Percentiles rank a stretch among this genome's conserved stretches.
Conservation (phyloP, 2,888 invertebrate genomes). For the Heliconius ethilla region DNA sequence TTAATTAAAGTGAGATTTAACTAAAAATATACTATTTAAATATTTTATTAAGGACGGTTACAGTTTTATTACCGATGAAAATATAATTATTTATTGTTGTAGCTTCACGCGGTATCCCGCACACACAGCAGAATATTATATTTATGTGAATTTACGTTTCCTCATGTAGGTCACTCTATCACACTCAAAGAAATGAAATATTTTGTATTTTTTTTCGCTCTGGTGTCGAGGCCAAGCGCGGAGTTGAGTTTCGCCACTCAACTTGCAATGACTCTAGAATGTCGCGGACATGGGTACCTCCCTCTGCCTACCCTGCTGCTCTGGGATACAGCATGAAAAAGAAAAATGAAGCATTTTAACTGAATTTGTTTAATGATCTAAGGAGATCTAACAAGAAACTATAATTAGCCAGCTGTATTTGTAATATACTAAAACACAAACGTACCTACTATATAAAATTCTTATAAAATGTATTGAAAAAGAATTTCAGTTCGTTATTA, state of each 20-base stretch:
- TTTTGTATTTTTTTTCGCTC: too few relatives aligned
- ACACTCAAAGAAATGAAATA: too few relatives aligned
- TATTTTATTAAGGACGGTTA: not conserved
- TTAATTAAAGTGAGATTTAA: not conserved
- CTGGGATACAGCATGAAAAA: too few relatives aligned
- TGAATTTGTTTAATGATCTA: not conserved
- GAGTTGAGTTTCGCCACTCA: too few relatives aligned
- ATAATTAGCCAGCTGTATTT: not conserved
- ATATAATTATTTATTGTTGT: not conserved
- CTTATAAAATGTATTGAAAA: constrained; percentile 26
- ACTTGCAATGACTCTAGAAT: too few relatives aligned
- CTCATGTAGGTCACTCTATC: too few relatives aligned
- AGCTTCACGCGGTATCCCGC: too few relatives aligned
- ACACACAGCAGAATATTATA: not conserved
- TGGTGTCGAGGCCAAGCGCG: too few relatives aligned
- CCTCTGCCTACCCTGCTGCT: too few relatives aligned
- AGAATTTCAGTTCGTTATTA: constrained; percentile 35
- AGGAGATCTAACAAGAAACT: not conserved
- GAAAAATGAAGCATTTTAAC: not conserved
- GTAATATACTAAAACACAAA: not conserved
- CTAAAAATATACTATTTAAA: not conserved
- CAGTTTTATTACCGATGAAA: not conserved
- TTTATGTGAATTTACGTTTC: not conserved
- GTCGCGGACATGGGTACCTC: too few relatives aligned
- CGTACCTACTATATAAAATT: not conserved